Conservation (phyloP, 2,888 invertebrate species). For the Agrotis segetum region DNA sequence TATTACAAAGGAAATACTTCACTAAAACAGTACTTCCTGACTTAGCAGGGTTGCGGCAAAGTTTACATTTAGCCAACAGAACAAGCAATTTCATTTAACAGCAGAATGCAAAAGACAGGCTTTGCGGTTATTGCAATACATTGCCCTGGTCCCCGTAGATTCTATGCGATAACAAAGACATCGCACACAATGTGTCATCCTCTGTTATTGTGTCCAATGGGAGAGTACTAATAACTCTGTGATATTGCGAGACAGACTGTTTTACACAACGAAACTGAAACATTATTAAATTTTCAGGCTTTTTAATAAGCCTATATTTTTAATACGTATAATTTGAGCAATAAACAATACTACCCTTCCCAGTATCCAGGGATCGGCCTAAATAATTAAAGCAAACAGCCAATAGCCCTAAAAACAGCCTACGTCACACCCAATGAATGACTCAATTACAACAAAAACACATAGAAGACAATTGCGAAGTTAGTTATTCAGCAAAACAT, state of each 20-base stretch:
- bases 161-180: slow-evolving; percentile 62
- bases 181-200: slow-evolving; percentile 53
- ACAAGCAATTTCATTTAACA: slow-evolving; percentile 69
- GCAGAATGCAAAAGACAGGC: slow-evolving; percentile 64
- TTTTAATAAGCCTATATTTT: slow-evolving; percentile 22
- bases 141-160: slow-evolving; percentile 52
- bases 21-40: slow-evolving; percentile 57
- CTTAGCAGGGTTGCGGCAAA: slow-evolving; percentile 45
- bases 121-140: slow-evolving; percentile 67
- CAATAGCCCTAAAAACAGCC: slow-evolving; percentile 44
- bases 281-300: slow-evolving; percentile 16
- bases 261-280: slow-evolving; percentile 37
- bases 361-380: slow-evolving; percentile 5
- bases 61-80: slow-evolving; percentile 64
- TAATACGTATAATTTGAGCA: slow-evolving; percentile 23
- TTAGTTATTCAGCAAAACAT: slow-evolving; percentile 66
- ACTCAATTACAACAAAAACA: slow-evolving; percentile 61
- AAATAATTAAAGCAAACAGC: slow-evolving; percentile 47
- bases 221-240: slow-evolving; percentile 45
- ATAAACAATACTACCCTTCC: slow-evolving; percentile 27
- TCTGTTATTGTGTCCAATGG: slow-evolving; percentile 55
- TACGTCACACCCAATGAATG: slow-evolving; percentile 56
- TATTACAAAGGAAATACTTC: slow-evolving; percentile 59
- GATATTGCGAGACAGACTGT: slow-evolving; percentile 35
- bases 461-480: slow-evolving; percentile 49